Evolutionary conservation across 2,113 vertebrate species (phyloP), one percentile per base, ranked within the genome.

Genomic region (Polyodon spathula): DNA sequence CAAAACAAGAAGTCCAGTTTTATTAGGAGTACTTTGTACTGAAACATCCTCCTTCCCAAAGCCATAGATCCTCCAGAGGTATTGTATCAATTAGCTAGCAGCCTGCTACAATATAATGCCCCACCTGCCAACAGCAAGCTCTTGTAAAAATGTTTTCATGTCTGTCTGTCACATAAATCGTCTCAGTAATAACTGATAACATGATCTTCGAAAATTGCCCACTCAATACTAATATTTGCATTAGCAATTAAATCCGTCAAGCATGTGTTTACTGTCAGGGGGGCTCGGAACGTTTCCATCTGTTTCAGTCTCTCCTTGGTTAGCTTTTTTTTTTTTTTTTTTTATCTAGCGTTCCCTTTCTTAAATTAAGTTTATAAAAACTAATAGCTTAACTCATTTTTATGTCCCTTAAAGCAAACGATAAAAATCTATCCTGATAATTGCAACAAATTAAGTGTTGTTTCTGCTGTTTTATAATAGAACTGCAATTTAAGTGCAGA

Each of bases 31-130:
- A 67, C 69, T 66, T 73, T 70, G 68, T 79, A 85, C 86, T 81
- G 76, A 88, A 83, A 80, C 78, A 58, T 77, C 76, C 80, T 81
- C 76, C 72, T 73, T 76, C 52, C 52, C 76, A 81, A n/a, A 86
- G 83, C 76, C 74, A 80, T 81, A 84, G 68, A 80, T 84, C 83
- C 89, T 87, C 85, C 78, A 51, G 83, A 83, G 72, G 66, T 80
- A 76, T 84, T 81, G 68, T 63, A 65, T 69, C 66, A 81, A 76
- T 81, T 74, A 82, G 69, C 84, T 85, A 86, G 62, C 58, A 37
- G 58, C 61, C 67, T 74, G 69, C 68, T 71, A 78, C 81, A n/a
- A n/a, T 78, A 8, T 50, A 7, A 54, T 46, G n/a, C 10, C 6
- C 41, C 40, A 64, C 68, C 70, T 73, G 69, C 53, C 53, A 75